Evolutionary conservation across 2,797 vertebrate species (phyloP), one percentile per base, ranked within the genome.

Genomic region (Petrocephalus sullivani): DNA sequence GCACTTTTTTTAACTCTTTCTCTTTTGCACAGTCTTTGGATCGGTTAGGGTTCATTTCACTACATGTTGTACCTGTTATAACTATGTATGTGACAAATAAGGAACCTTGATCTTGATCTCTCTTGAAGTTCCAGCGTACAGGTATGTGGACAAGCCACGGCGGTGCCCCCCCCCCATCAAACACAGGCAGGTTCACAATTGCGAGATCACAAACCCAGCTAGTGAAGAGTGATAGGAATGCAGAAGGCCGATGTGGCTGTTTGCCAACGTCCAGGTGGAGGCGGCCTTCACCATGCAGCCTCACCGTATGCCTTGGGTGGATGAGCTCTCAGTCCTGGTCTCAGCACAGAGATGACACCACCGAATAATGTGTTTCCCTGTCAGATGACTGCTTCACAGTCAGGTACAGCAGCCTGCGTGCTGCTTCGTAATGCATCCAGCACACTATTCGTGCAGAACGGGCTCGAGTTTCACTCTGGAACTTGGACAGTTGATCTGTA

Each of bases 401-500:
- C 71, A 78, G 71, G 16, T 46, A 46, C 41, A 46, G 71, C 14
- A 78, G 33, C 5, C 23, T 33, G 64, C 28, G 23, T 6, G 5
- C 33, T 41, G 16, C 5, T 19, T 7, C 41, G 71, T 78, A 78
- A 78, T 46, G 14, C 16, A n/a, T 78, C 16, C n/a, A 46, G 28
- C 37, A 78, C 37, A 78, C 71, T 78, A 41, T 46, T 78, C 12
- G 0, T 78, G 37, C 37, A 78, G 37, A 46, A 78, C 41, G 6
- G 37, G 37, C 33, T 78, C 37, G 8, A 19, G 71, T 46, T 78
- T 78, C 71, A 78, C 71, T 67, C 64, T 46, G 71, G 37, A 46
- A 83, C 81, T 83, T 54, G 49, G 81, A 54, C 46, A 51, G 81
- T 28, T 83, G 49, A 83, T 83, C 81, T 83, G 81, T 53, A 83